Conservation (phyloP, 2,797 vertebrate species). For the Anabas testudineus region DNA sequence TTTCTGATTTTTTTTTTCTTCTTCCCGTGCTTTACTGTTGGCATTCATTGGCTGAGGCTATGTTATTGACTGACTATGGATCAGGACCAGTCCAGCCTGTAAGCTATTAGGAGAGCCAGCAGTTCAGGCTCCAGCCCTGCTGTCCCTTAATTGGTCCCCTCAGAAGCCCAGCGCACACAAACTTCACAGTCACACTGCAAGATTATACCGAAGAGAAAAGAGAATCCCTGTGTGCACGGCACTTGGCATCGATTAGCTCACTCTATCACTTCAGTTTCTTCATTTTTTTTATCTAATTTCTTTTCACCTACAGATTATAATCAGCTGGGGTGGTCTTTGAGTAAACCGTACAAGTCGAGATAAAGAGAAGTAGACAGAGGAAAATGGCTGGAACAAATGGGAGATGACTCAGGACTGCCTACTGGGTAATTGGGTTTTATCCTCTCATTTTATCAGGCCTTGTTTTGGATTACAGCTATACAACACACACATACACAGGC, state of each 20-base stretch:
- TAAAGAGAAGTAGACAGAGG: slow-evolving; percentile 63
- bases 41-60: slow-evolving; percentile 48
- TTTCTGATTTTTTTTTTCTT: not conserved
- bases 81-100: slow-evolving; percentile 64
- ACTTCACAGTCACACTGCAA: slow-evolving; percentile 66
- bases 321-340: slow-evolving; percentile 72
- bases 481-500: slow-evolving; percentile 31
- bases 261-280: slow-evolving; percentile 72
- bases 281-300: slow-evolving; percentile 58
- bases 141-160: slow-evolving; percentile 77
- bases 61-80: slow-evolving; percentile 71
- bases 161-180: slow-evolving; percentile 62
- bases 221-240: slow-evolving; percentile 58
- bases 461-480: slow-evolving; percentile 73
- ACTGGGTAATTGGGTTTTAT: slow-evolving; percentile 79
- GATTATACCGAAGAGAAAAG: slow-evolving; percentile 63
- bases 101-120: slow-evolving; percentile 69
- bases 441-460: slow-evolving; percentile 71
- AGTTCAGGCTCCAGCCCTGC: slow-evolving; percentile 62
- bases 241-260: slow-evolving; percentile 75
- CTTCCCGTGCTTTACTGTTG: slow-evolving; percentile 27
- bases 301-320: slow-evolving; percentile 75
- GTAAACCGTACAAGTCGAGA: slow-evolving; percentile 74
- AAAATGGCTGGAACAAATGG: slow-evolving; percentile 73
- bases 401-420: slow-evolving; percentile 71